Evolutionary conservation across 2,797 vertebrate genomes (phyloP), one percentile per base, ranked within the genome.

Genomic region (Falco columbarius): DNA sequence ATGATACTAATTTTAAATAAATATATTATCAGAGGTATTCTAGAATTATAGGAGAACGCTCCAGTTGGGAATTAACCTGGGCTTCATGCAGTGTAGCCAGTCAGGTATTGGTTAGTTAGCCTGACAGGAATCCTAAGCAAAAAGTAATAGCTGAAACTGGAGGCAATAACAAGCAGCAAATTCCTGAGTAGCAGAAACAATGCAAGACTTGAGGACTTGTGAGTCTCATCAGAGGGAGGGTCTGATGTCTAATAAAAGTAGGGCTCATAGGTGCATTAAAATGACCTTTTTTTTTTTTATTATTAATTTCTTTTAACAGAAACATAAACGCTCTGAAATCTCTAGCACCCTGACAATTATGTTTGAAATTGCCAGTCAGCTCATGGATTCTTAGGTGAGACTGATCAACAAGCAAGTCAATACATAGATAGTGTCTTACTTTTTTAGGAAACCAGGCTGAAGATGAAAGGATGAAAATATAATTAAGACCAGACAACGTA

Each of bases 51-150:
- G 29, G 49, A 77, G 26, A 86, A 34, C 9, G 3, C 1, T 58
- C 4, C 7, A 59, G 13, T 63, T 59, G 59, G 15, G 20, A 42
- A 58, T 68, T 65, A 54, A 65, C 70, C 21, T 62, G 20, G 7
- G 2, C 1, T 80, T 29, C 38, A 10, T 17, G 8, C 20, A 3
- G 0, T 80, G 80, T 72, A 34, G 15, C 8, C 6, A 36, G 14
- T 32, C 77, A 55, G 5, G 2, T 56, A 21, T 17, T 51, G 26
- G 5, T 42, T 68, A 26, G 14, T 54, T 54, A 68, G 5, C 6
- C 26, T 54, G 32, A 46, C 12, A 29, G 30, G 20, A 81, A 52
- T 65, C 36, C 32, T 23, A 61, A 17, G 6, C 24, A 63, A 81
- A 84, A 89, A 38, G 3, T 42, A 79, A 59, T 20, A 85, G 13